Evolutionary conservation across 2,888 invertebrate genomes (phyloP), one percentile per base, ranked within the genome.

Genomic region (Mellilla xanthometata): DNA sequence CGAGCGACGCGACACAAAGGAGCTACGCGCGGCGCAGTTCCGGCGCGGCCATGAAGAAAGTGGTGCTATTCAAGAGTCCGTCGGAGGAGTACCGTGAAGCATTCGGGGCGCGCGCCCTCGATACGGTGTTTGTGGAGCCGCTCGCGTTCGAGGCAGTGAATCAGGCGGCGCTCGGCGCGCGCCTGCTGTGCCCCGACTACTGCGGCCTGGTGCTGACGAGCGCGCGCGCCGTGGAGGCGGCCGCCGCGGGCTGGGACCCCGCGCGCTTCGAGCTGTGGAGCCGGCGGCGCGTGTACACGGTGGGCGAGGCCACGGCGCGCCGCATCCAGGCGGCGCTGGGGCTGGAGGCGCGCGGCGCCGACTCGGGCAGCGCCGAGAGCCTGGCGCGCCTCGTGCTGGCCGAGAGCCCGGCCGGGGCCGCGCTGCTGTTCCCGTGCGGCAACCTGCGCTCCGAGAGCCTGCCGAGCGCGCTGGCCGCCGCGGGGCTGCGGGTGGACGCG

Each of bases 371-470:
- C 59, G 82, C 81, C 15, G 76, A 81, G 42, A 83, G 74, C 44
- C 60, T 88, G 12, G 79, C 83, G 0, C 72, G 76, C 34, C 60
- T 76, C 2, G 80, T 88, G 39, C 26, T 58, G 0, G 58, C 62
- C 6, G 85, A 87, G 31, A 85, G 80, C 42, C 13, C 57, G 0
- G 52, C 52, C 2, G 40, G 59, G 1, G 65, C 78, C 1, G 77
- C 66, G 33, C 84, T 87, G 51, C 57, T 88, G 8, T 88, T 88
- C 39, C 86, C 88, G 0, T 87, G 88, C 56, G 88, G 88, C 3
- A 83, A 79, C 49, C 59, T 87, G 35, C 69, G 76, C 26, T 80
- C 81, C 7, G 88, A 87, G 52, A 70, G 60, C 1, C 55, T 88
- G 33, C 83, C 86, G 1, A 68, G 53, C 19, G 52, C 66, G 23